Conservation (phyloP, 2,888 invertebrate species). For the Tuta absoluta region DNA sequence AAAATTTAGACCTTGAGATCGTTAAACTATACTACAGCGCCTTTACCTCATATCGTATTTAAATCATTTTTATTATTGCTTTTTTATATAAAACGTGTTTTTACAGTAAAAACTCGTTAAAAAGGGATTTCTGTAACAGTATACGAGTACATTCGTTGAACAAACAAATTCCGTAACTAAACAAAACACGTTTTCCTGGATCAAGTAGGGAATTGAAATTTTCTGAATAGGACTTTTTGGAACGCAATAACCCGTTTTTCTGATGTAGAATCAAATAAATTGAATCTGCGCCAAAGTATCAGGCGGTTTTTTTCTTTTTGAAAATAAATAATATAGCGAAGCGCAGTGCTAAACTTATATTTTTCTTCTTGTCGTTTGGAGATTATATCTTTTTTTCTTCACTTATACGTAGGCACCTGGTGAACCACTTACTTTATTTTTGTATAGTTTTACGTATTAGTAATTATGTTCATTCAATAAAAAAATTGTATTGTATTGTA, state of each 20-base stretch:
- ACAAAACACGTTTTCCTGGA: not conserved
- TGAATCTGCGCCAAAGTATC: not conserved
- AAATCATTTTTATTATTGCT: not conserved
- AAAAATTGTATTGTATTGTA: too few relatives aligned
- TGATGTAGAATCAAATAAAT: not conserved
- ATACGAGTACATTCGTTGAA: not conserved
- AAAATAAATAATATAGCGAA: too few relatives aligned
- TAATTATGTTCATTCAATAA: too few relatives aligned
- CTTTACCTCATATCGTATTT: not conserved
- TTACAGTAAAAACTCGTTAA: not conserved
- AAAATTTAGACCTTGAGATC: too few relatives aligned
- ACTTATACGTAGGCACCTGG: too few relatives aligned
- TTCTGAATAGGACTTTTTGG: not conserved
- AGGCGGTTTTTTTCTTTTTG: too few relatives aligned
- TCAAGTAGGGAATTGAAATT: not conserved
- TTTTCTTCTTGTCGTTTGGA: too few relatives aligned
- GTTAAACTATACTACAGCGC: not conserved
- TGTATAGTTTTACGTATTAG: too few relatives aligned
- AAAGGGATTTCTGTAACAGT: not conserved
- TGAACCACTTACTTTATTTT: too few relatives aligned
- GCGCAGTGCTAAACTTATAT: too few relatives aligned
- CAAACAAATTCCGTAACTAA: conserved; percentile 2
- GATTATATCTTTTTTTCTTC: too few relatives aligned
- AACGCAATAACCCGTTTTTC: not conserved
- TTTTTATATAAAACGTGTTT: too few relatives aligned